Evolutionary conservation across 2,113 vertebrate genomes (phyloP).

Genomic region (Lasiurus cinereus): DNA sequence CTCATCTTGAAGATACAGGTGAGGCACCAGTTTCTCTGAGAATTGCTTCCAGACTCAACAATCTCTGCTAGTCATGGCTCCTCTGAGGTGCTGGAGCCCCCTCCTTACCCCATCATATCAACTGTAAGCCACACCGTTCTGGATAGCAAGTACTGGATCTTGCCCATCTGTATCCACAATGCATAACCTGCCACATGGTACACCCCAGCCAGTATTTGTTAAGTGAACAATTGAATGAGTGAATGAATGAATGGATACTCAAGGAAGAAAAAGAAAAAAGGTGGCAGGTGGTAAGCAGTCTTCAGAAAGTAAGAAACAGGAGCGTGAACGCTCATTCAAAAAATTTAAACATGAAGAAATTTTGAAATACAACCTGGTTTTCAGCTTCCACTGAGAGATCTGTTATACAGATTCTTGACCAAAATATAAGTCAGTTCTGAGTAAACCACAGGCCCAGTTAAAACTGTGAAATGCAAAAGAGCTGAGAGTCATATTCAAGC

Average conservation of each 20-base stretch:
- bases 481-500: not conserved
- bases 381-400: not conserved
- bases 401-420: not conserved
- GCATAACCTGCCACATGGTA: not conserved
- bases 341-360: not conserved
- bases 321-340: not conserved
- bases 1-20: not conserved
- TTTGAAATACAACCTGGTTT: not conserved
- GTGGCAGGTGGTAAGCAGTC: not conserved
- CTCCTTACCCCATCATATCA: fast-evolving
- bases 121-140: not conserved
- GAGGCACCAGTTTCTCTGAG: not conserved
- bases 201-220: not conserved
- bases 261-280: not conserved
- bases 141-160: not conserved
- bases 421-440: not conserved
- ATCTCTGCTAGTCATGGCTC: not conserved
- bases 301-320: conserved; percentile 28
- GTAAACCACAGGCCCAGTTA: not conserved
- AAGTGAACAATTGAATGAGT: not conserved
- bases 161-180: not conserved
- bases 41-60: not conserved
- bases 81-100: not conserved
- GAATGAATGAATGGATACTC: not conserved
- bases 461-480: not conserved